A percentile compares a stretch with the other conserved stretches of the same genome.
Evolutionary conservation across 2,797 vertebrate species (phyloP).

Genomic region (Tokudaia muenninki): DNA sequence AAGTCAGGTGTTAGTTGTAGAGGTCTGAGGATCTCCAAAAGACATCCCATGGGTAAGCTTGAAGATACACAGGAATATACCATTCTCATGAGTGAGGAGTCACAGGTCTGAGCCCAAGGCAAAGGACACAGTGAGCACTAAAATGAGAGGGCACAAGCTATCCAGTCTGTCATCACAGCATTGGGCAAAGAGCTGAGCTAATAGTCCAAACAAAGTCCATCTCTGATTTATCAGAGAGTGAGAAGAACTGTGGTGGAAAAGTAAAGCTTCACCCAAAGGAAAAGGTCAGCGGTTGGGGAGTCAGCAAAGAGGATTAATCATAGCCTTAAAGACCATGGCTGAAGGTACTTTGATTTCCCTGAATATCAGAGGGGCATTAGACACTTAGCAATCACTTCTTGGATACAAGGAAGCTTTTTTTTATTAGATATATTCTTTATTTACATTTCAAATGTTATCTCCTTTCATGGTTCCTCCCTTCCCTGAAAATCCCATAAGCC

Average conservation of each 20-base stretch:
- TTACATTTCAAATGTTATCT: too few species aligned
- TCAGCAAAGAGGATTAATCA: background rate
- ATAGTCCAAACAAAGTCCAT: background rate
- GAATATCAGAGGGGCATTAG: background rate
- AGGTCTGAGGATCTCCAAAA: too few species aligned
- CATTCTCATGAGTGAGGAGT: background rate
- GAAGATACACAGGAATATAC: too few species aligned
- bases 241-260: background rate
- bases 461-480: too few species aligned
- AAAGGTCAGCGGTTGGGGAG: background rate
- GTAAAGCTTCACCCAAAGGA: background rate
- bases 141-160: background rate
- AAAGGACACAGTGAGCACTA: background rate
- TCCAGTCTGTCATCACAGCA: background rate
- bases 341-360: background rate
- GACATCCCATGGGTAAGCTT: too few species aligned
- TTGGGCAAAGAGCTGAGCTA: background rate
- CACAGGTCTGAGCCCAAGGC: background rate
- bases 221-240: background rate
- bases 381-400: background rate
- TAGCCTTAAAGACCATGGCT: background rate
- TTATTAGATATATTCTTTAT: too few species aligned
- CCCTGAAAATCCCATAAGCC: too few species aligned
- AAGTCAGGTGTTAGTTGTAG: too few species aligned
- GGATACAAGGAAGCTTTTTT: background rate